Percentiles rank a stretch among this genome's conserved stretches.
Conservation (phyloP, 2,797 vertebrate genomes). For the Fratercula arctica region DNA sequence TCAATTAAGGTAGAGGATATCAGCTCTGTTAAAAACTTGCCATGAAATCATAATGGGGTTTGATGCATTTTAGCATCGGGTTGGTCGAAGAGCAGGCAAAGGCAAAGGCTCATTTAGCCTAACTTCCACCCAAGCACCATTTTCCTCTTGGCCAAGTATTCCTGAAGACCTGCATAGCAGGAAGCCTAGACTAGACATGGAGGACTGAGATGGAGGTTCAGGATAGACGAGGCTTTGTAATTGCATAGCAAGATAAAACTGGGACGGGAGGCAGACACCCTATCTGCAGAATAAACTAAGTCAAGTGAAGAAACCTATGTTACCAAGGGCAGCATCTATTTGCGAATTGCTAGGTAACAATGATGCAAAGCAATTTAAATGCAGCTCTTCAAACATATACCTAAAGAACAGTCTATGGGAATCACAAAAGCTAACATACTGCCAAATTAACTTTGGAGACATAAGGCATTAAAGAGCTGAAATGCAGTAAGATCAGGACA, state of each 20-base stretch:
- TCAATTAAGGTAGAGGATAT: neutral
- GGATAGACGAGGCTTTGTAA: neutral
- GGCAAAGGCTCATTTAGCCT: neutral
- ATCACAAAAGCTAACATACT: neutral
- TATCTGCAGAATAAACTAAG: neutral
- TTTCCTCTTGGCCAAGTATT: neutral
- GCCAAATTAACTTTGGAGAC: neutral
- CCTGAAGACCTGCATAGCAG: neutral
- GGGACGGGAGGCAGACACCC: neutral
- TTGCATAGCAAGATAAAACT: neutral
- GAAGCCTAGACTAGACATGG: neutral
- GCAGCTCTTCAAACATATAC: neutral
- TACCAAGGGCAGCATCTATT: neutral
- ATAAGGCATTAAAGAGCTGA: neutral
- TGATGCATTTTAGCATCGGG: neutral
- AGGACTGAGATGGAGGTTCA: neutral
- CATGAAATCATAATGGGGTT: neutral
- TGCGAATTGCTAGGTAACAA: neutral
- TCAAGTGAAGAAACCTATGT: neutral
- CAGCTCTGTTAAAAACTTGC: neutral
- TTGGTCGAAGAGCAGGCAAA: neutral
- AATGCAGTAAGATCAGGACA: neutral
- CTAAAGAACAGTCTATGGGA: neutral
- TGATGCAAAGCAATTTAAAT: neutral
- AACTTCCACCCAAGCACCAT: neutral